Evolutionary conservation across 1,140 invertebrate species (phyloP).

Genomic region (Nixonia krombeini): DNA sequence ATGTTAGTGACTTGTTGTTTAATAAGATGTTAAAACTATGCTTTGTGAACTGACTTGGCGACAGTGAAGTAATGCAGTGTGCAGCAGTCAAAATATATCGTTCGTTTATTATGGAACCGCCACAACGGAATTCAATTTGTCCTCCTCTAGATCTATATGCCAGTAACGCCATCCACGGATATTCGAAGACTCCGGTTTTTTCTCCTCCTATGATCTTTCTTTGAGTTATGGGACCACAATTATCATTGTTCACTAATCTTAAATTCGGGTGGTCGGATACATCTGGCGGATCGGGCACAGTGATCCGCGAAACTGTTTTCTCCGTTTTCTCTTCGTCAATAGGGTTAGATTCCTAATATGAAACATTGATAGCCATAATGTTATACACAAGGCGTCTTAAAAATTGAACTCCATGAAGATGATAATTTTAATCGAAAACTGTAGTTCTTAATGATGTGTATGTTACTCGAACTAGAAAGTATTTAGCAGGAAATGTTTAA

Average conservation of each 20-base stretch:
- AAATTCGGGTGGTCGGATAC: conserved; percentile 74
- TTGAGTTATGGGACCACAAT: conserved; percentile 63
- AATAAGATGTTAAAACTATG: too few relatives aligned
- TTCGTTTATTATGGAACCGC: conserved; percentile 77
- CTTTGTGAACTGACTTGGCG: conserved; percentile 8
- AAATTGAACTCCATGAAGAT: too few relatives aligned
- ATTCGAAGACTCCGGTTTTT: conserved; percentile 74
- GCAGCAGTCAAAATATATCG: conserved; percentile 81
- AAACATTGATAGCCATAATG: neutral
- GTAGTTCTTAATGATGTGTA: too few relatives aligned
- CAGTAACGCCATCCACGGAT: conserved; percentile 79
- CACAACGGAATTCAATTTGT: conserved; percentile 74
- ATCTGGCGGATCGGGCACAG: conserved; percentile 59
- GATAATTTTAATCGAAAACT: conserved; percentile 9
- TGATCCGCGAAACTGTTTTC: neutral
- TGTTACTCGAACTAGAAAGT: too few relatives aligned
- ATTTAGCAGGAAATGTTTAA: too few relatives aligned
- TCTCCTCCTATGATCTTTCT: conserved; percentile 74
- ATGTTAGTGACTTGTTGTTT: too few relatives aligned
- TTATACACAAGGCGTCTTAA: too few relatives aligned
- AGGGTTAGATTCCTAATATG: neutral
- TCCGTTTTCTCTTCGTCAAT: conserved; percentile 1
- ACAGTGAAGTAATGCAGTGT: conserved; percentile 74
- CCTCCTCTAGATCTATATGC: conserved; percentile 67
- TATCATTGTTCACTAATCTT: conserved; percentile 61